Evolutionary conservation across 2,888 invertebrate species (phyloP), one percentile per base, ranked within the genome.

Genomic region (Tromatobia lineatoria): DNA sequence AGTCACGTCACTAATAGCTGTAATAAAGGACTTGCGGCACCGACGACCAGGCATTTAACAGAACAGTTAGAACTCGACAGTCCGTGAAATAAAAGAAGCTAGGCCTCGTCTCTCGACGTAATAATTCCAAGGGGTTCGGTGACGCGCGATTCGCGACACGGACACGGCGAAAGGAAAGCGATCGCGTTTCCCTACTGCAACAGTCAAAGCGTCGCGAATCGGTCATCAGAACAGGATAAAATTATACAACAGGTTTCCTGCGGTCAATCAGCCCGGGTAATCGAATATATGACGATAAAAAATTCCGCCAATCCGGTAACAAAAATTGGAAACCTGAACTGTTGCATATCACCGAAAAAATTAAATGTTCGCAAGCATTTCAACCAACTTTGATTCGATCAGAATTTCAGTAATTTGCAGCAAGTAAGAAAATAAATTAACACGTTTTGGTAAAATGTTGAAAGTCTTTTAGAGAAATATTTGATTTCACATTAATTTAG

Each of bases 11-110:
- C 45, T 74, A 61, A 61, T 74, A 61, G 59, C 61, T 50, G 73
- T 74, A 57, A 66, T 76, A 54, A 54, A 54, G 57, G 38, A 67
- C 57, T 7, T 18, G 54, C 10, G n/a, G 29, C 54, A 42, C n/a
- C 50, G 75, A 20, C 74, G 29, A 69, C 42, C 78, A 64, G 66
- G 57, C 54, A 50, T 77, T 83, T 80, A 80, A 74, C 50, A 76
- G 59, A 83, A 50, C 61, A 54, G 78, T 73, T 76, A 34, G 57
- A 20, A 81, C 64, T 66, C 54, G 74, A 15, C 69, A 61, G 78
- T 78, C 84, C 81, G 81, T 84, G 84, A 78, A 84, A 70, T 78
- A 80, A 84, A 84, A 79, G 66, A 70, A 82, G 73, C 71, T 70
- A 47, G 71, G 75, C 79, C 82, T 74, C 84, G 80, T 77, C 86